Conservation (phyloP, 2,888 invertebrate species). For the Lasioglossum vierecki region DNA sequence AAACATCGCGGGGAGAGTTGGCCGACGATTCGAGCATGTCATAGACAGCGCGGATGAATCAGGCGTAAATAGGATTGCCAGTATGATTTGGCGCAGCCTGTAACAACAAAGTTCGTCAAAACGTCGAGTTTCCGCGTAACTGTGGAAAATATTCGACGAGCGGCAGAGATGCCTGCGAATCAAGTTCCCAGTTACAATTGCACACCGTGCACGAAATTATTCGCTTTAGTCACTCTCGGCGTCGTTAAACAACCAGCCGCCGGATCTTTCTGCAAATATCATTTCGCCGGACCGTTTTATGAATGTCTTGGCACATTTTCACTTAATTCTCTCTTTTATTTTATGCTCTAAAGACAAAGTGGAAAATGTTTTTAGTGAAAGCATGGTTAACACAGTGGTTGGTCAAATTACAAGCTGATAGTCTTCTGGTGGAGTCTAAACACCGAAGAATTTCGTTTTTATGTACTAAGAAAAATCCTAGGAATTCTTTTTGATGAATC, state of each 20-base stretch:
- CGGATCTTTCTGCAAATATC: background rate
- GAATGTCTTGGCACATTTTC: background rate
- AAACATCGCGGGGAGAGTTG: slow-evolving; percentile 41
- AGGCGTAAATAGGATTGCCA: slow-evolving; percentile 46
- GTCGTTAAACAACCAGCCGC: background rate
- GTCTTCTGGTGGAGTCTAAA: too few species aligned
- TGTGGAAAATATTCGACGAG: slow-evolving; percentile 18
- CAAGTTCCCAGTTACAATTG: slow-evolving; percentile 3
- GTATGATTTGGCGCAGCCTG: slow-evolving; percentile 32
- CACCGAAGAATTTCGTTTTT: too few species aligned
- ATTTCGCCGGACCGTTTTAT: background rate
- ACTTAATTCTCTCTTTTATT: background rate
- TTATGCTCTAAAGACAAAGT: too few species aligned
- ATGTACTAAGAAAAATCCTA: too few species aligned
- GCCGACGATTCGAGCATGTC: slow-evolving; percentile 41
- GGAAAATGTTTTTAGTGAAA: too few species aligned
- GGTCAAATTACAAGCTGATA: too few species aligned
- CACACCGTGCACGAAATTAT: background rate
- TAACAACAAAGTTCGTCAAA: slow-evolving; percentile 27
- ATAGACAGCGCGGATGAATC: slow-evolving; percentile 35
- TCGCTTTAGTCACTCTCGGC: background rate
- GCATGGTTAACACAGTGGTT: too few species aligned
- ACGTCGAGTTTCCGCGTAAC: background rate
- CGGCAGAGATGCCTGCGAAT: background rate
- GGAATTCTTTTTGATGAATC: too few species aligned